Conservation (phyloP, 2,797 vertebrate species). For the Falco columbarius region DNA sequence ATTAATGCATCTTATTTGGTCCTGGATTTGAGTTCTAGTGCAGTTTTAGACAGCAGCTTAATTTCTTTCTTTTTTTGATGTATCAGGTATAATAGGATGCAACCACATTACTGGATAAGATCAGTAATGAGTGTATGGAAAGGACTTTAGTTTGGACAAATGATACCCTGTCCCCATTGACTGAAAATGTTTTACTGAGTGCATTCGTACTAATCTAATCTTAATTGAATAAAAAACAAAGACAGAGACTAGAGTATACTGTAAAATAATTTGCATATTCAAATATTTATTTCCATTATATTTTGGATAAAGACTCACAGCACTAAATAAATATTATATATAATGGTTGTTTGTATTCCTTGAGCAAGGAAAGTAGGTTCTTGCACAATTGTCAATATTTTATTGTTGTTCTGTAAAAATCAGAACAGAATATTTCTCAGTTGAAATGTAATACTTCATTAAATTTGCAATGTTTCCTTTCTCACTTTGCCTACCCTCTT, state of each 20-base stretch:
- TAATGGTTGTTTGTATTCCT: slow-evolving; percentile 17
- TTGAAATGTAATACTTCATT: slow-evolving; percentile 70
- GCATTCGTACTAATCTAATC: slow-evolving; percentile 35
- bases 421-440: slow-evolving; percentile 56
- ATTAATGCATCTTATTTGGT: slow-evolving; percentile 82
- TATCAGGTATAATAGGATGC: slow-evolving; percentile 77
- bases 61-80: slow-evolving; percentile 42
- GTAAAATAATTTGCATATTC: slow-evolving; percentile 50
- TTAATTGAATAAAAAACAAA: slow-evolving; percentile 66
- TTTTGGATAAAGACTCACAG: slow-evolving; percentile 30
- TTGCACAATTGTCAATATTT: slow-evolving; percentile 71
- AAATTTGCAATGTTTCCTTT: slow-evolving; percentile 60
- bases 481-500: slow-evolving; percentile 56
- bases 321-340: not conserved
- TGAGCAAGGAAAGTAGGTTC: slow-evolving; percentile 38
- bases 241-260: slow-evolving; percentile 33
- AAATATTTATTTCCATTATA: slow-evolving; percentile 39
- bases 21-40: slow-evolving; percentile 73
- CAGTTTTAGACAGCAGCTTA: slow-evolving; percentile 68
- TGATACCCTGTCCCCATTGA: slow-evolving; percentile 29
- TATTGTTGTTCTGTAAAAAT: slow-evolving; percentile 67
- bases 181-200: slow-evolving; percentile 59
- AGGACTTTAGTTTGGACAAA: slow-evolving; percentile 69
- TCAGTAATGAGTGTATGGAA: slow-evolving; percentile 72
- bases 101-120: slow-evolving; percentile 59